Conservation (phyloP, 2,888 invertebrate species). For the Hyppa rectilinea region DNA sequence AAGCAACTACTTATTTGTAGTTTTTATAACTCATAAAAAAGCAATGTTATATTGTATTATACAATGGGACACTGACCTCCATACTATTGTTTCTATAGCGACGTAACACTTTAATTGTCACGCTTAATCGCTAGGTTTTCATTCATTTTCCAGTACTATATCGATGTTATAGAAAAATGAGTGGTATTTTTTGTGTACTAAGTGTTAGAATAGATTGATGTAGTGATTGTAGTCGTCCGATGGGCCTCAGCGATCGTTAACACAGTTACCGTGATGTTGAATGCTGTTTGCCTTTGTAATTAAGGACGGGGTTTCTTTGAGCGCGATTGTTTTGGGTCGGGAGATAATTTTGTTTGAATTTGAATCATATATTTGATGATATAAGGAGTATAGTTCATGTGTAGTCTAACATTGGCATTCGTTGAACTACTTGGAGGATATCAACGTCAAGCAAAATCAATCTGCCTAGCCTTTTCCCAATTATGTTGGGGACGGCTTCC, state of each 20-base stretch:
- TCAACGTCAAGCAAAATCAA: slow-evolving; percentile 16
- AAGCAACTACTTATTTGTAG: slow-evolving; percentile 18
- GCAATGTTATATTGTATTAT: slow-evolving; percentile 62
- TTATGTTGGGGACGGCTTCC: no score
- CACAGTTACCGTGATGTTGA: slow-evolving; percentile 57
- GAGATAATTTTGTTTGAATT: slow-evolving; percentile 15
- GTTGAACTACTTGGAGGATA: not conserved
- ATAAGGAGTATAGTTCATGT: not conserved
- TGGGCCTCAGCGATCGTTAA: slow-evolving; percentile 57
- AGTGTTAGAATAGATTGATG: slow-evolving; percentile 29
- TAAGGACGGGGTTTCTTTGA: slow-evolving; percentile 58
- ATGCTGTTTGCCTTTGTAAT: slow-evolving; percentile 63
- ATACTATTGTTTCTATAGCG: slow-evolving; percentile 59
- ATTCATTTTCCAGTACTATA: slow-evolving; percentile 55
- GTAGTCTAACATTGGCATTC: not conserved
- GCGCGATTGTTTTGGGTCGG: slow-evolving; percentile 45
- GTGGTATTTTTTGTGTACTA: slow-evolving; percentile 23
- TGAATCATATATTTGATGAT: not conserved
- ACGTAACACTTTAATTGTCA: slow-evolving; percentile 64
- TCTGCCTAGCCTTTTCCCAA: no score
- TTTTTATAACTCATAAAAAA: slow-evolving; percentile 55
- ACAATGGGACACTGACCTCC: slow-evolving; percentile 66
- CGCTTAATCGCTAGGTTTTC: slow-evolving; percentile 64
- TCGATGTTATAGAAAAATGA: slow-evolving; percentile 26
- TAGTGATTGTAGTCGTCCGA: slow-evolving; percentile 21